A percentile compares a stretch with the other conserved stretches of the same genome.
Conservation (phyloP, 2,797 vertebrate species). For the Dermochelys coriacea region DNA sequence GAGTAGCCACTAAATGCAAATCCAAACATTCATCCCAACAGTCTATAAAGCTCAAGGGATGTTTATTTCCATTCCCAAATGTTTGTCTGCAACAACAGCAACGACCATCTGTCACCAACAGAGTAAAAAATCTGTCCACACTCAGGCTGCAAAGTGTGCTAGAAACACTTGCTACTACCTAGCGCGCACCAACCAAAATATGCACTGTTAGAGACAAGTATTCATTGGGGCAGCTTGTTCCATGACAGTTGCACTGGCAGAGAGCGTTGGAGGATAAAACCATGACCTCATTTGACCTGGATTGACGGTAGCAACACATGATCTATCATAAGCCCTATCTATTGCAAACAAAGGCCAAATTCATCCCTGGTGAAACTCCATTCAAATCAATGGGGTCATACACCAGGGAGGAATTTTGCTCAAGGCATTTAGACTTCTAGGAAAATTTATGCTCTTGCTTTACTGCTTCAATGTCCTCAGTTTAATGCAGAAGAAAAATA, state of each 20-base stretch:
- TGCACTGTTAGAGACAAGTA: fast-evolving
- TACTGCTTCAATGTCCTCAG: background rate
- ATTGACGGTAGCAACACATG: fast-evolving
- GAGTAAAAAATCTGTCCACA: background rate
- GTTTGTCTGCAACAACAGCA: background rate
- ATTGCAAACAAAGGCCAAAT: fast-evolving
- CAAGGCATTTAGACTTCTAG: background rate
- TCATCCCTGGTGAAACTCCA: background rate
- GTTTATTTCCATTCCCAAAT: background rate
- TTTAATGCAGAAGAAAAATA: background rate
- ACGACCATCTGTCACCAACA: background rate
- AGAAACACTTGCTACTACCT: background rate
- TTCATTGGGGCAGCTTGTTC: fast-evolving
- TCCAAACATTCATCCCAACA: background rate
- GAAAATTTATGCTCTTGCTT: background rate
- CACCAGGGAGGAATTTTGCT: background rate
- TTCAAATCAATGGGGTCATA: background rate
- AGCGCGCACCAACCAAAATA: background rate
- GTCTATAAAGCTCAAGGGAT: background rate
- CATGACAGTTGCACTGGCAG: background rate
- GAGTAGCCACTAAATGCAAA: background rate
- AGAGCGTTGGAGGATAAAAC: background rate
- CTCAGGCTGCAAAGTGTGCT: background rate
- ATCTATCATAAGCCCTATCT: fast-evolving
- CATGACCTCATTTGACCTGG: fast-evolving